Conservation (phyloP, 2,888 invertebrate genomes). For the Trissolcus brochymenae region DNA sequence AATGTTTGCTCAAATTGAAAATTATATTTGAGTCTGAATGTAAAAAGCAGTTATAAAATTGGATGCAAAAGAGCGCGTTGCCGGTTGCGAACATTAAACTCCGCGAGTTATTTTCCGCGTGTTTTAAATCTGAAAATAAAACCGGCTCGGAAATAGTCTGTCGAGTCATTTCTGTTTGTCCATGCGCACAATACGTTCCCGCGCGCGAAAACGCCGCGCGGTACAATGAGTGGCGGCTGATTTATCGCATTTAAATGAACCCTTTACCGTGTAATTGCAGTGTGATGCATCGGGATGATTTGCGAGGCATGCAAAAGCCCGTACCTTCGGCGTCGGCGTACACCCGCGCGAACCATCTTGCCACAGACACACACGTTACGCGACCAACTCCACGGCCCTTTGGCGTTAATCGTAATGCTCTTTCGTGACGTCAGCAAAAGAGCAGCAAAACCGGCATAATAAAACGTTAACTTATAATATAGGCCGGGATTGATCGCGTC, state of each 20-base stretch:
- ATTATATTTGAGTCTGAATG: no score
- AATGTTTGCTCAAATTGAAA: neutral
- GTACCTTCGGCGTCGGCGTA: constrained; percentile 55
- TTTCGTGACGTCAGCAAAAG: constrained; percentile 33
- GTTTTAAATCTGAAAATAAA: constrained; percentile 22
- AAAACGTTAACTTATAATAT: constrained; percentile 21
- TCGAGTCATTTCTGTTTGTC: constrained; percentile 46
- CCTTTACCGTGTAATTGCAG: constrained; percentile 75
- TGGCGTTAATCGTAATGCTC: constrained; percentile 45
- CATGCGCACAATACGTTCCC: constrained; percentile 51
- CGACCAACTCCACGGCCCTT: constrained; percentile 31
- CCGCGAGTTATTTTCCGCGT: constrained; percentile 13
- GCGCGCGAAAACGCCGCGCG: constrained; percentile 63
- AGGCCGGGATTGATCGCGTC: constrained; percentile 20
- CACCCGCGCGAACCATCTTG: constrained; percentile 52
- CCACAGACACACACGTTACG: constrained; percentile 34
- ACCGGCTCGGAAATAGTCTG: constrained; percentile 38
- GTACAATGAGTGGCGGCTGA: constrained; percentile 72
- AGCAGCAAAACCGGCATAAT: constrained; percentile 12
- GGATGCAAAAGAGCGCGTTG: neutral
- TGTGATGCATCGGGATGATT: constrained; percentile 74
- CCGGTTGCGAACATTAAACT: constrained; percentile 11
- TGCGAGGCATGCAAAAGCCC: constrained; percentile 68
- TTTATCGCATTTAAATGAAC: constrained; percentile 76
- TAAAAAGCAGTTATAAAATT: neutral